phyloP scores from a whole-genome alignment of 2,888 invertebrate genomes.

The Pedicia rivosa region DNA sequence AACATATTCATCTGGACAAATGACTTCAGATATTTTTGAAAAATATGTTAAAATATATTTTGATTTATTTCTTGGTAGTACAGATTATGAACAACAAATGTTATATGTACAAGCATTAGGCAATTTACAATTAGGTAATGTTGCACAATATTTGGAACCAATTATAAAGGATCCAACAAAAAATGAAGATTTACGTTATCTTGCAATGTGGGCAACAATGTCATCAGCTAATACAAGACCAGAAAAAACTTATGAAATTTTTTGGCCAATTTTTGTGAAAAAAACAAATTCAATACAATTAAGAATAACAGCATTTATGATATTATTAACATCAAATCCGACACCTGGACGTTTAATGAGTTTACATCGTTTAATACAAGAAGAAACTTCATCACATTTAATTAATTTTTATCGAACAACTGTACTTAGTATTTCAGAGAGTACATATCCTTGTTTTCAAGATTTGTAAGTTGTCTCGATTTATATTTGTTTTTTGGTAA shows the following conservation, averaged over 20 bases:
- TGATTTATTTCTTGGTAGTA: slow-evolving; percentile 49
- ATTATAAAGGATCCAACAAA: slow-evolving; percentile 30
- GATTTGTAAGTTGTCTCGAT: slow-evolving; percentile 38
- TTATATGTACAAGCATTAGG: slow-evolving; percentile 54
- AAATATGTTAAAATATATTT: slow-evolving; percentile 54
- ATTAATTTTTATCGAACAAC: slow-evolving; percentile 57
- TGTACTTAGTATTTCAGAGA: slow-evolving; percentile 46
- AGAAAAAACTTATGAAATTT: slow-evolving; percentile 40
- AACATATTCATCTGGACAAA: slow-evolving; percentile 36
- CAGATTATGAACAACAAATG: slow-evolving; percentile 49
- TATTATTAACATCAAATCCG: slow-evolving; percentile 46
- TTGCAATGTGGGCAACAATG: slow-evolving; percentile 47
- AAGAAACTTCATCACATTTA: slow-evolving; percentile 43
- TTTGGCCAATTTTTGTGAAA: slow-evolving; percentile 53
- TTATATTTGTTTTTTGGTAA: not conserved
- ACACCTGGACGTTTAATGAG: slow-evolving; percentile 48
- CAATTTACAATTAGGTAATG: slow-evolving; percentile 43
- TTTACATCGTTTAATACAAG: slow-evolving; percentile 48
- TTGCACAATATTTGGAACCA: slow-evolving; percentile 35
- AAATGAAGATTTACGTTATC: slow-evolving; percentile 35
- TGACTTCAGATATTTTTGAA: slow-evolving; percentile 46
- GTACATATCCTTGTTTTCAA: slow-evolving; percentile 48
- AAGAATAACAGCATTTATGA: slow-evolving; percentile 45
- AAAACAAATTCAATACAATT: slow-evolving; percentile 49
- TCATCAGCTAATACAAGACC: slow-evolving; percentile 34